Base-by-base conservation (phyloP, 2,113 vertebrate genomes). In the Nerophis ophidion region DNA sequence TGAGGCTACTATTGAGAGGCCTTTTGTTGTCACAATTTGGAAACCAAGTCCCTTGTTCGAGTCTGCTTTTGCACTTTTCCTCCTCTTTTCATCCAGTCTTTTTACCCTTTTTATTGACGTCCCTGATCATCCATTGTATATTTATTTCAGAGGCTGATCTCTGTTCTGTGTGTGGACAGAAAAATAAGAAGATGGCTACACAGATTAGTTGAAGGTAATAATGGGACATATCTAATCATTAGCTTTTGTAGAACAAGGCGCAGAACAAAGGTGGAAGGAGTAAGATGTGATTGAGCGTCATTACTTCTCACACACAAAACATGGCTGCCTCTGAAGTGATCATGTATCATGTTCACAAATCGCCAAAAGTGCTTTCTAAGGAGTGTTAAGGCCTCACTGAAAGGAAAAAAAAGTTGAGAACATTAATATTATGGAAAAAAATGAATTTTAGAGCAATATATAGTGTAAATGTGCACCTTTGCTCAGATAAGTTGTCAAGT, bases 331-430 rank as follows among this genome's bases (percentile, higher is more conserved):
- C 17, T 50, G 56, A 63, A 47, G 17, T 68, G 16, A 54, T 65
- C 15, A 57, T 68, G 61, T 58, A 51, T 16, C 68, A 26, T 75
- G 64, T 75, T 69, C 15, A 72, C 69, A 50, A 75, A 12, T 4
- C 48, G 61, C 79, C 78, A 70, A 62, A 83, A 82, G 79, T 82
- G 83, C 70, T 84, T 75, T 79, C 52, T 45, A 44, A 55, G 53
- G 35, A 40, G 38, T 55, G 16, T 55, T 56, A 44, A 13, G n/a
- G 16, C 36, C n/a, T 7, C 35, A 56, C 54, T 56, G 16, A 56
- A 56, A 56, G 42, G 5, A 15, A 15, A n/a, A 47, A 19, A 10
- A 42, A 13, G 8, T 16, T 0, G 10, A 4, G 14, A 34, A 48
- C 19, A 17, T 8, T 1, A 10, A 19, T 3, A 16, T 4, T 49